Evolutionary conservation across 2,113 vertebrate species (phyloP).

Genomic region (Cichladusa arquata): DNA sequence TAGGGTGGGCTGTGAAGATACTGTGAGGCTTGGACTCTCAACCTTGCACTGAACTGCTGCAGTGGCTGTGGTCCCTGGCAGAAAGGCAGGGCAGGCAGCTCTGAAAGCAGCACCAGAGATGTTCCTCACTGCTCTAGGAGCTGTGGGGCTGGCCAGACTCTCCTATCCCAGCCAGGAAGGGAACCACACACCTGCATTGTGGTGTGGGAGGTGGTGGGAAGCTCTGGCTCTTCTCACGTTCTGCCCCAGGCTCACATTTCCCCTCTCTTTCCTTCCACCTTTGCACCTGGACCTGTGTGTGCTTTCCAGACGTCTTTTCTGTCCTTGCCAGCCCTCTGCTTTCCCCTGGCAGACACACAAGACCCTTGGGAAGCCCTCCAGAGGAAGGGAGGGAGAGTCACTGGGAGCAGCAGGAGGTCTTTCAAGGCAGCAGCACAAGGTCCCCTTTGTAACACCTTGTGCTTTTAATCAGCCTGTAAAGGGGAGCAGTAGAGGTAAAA

Average conservation of each 20-base stretch:
- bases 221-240: background rate
- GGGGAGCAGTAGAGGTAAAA: background rate
- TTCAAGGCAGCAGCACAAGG: background rate
- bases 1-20: background rate
- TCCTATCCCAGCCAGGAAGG: background rate
- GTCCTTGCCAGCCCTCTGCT: background rate
- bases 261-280: background rate
- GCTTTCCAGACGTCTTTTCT: background rate
- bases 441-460: background rate
- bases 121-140: background rate
- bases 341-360: background rate
- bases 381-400: background rate
- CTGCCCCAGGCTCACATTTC: background rate
- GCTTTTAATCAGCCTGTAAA: background rate
- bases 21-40: background rate
- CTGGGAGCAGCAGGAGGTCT: background rate
- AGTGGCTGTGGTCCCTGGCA: background rate
- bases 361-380: background rate
- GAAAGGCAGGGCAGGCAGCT: background rate
- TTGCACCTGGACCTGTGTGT: background rate
- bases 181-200: fast-evolving
- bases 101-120: background rate
- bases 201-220: background rate
- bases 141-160: background rate
- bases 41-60: background rate